phyloP scores from a whole-genome alignment of 1,140 invertebrate species.

The Dysdera silvatica region DNA sequence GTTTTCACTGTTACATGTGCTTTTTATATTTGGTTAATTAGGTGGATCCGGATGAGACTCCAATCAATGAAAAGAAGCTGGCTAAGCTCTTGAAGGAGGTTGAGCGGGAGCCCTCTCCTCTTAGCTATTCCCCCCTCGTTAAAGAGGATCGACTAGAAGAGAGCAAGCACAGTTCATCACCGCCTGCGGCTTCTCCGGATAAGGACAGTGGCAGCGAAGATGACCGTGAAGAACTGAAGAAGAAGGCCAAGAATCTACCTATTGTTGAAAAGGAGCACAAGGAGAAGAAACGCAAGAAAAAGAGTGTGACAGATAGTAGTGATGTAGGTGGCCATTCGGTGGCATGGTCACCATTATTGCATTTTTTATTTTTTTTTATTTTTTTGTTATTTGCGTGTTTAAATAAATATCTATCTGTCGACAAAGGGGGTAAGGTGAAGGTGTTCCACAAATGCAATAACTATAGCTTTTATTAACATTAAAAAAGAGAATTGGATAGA shows the following conservation, averaged over 20 bases:
- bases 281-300: conserved; percentile 16
- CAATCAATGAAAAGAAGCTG: conserved; percentile 1
- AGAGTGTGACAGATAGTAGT: conserved; percentile 19
- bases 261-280: conserved; percentile 18
- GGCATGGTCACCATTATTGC: background rate
- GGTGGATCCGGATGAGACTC: too few species aligned
- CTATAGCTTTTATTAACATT: too few species aligned
- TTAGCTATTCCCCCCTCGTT: too few species aligned
- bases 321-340: background rate
- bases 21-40: too few species aligned
- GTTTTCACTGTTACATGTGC: too few species aligned
- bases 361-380: background rate
- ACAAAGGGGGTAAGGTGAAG: too few species aligned
- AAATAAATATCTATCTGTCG: too few species aligned
- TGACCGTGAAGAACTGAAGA: conserved; percentile 12
- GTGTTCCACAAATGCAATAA: too few species aligned
- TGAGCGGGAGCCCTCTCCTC: background rate
- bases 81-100: conserved; percentile 4
- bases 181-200: conserved; percentile 2
- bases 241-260: conserved; percentile 13
- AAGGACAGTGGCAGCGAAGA: too few species aligned
- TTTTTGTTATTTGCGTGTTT: background rate
- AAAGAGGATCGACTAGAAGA: too few species aligned
- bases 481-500: too few species aligned
- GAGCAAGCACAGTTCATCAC: too few species aligned